Percentiles rank a stretch among this genome's conserved stretches.
Conservation (phyloP, 2,797 vertebrate species). For the Xenops minutus region DNA sequence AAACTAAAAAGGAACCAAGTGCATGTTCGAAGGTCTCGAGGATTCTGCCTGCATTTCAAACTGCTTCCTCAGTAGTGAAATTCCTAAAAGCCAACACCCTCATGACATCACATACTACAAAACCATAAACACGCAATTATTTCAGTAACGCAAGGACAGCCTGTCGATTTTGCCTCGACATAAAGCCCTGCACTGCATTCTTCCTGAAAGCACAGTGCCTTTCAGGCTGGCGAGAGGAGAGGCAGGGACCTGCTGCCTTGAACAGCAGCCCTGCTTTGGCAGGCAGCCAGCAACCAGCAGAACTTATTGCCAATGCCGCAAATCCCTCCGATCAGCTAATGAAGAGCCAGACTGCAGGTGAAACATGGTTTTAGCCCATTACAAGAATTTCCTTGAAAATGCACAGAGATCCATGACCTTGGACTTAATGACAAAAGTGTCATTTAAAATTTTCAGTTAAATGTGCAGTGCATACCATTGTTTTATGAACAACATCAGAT, state of each 20-base stretch:
- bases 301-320: constrained; percentile 78
- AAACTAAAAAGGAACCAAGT: constrained; percentile 32
- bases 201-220: constrained; percentile 26
- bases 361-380: constrained; percentile 47
- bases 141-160: constrained; percentile 10
- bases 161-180: neutral
- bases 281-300: constrained; percentile 74
- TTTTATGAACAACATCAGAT: neutral
- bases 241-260: constrained; percentile 27
- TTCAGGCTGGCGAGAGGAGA: neutral
- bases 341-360: constrained; percentile 70
- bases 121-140: neutral
- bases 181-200: constrained; percentile 22
- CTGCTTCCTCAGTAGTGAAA: constrained; percentile 65
- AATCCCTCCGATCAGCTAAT: constrained; percentile 73
- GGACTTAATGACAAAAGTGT: neutral
- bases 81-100: constrained; percentile 75
- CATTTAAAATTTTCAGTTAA: neutral
- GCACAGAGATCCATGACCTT: constrained; percentile 64
- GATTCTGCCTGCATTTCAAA: constrained; percentile 66
- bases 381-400: neutral
- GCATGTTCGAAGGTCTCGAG: constrained; percentile 14
- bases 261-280: constrained; percentile 72
- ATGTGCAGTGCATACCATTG: fast-evolving
- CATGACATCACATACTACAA: constrained; percentile 73